These are phyloP conservation scores for Orgyia antiqua DNA, from an alignment of 2,888 invertebrate genomes.

Conservation along the genomic window DNA sequence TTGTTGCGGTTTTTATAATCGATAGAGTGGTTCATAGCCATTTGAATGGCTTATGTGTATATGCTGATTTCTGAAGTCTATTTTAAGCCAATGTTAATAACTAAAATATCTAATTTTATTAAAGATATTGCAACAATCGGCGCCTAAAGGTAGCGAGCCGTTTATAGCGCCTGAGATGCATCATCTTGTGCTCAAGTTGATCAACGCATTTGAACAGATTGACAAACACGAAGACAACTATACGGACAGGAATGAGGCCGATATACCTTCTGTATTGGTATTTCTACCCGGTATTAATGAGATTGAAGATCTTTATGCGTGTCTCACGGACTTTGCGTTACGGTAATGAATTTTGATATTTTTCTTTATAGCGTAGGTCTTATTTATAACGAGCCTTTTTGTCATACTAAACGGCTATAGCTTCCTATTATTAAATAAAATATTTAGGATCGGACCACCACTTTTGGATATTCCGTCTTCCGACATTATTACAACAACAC, in stretches of 20 bases:
- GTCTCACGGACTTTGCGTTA: constrained; percentile 39
- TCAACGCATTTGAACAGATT: constrained; percentile 81
- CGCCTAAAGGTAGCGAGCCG: constrained; percentile 69
- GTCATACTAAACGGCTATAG: no score
- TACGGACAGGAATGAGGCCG: constrained; percentile 35
- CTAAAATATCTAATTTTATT: constrained; percentile 12
- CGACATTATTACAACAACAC: no score
- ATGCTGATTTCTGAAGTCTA: no score
- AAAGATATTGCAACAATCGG: constrained; percentile 60
- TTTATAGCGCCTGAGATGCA: constrained; percentile 79
- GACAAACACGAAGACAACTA: constrained; percentile 69
- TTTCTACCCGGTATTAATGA: constrained; percentile 94
- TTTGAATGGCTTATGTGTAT: no score
- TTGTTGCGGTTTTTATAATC: no score
- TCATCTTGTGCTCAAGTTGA: constrained; percentile 77
- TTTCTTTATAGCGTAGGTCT: not conserved
- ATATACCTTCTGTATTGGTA: constrained; percentile 84
- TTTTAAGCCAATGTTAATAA: no score
- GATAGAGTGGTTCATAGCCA: no score
- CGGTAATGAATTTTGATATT: constrained; percentile 40
- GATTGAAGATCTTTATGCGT: constrained; percentile 84
- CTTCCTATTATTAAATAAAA: no score
- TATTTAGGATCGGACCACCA: no score
- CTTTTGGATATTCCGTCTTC: no score
- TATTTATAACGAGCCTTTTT: no score